Conservation (phyloP, 2,113 vertebrate species). For the Hymenochirus boettgeri region DNA sequence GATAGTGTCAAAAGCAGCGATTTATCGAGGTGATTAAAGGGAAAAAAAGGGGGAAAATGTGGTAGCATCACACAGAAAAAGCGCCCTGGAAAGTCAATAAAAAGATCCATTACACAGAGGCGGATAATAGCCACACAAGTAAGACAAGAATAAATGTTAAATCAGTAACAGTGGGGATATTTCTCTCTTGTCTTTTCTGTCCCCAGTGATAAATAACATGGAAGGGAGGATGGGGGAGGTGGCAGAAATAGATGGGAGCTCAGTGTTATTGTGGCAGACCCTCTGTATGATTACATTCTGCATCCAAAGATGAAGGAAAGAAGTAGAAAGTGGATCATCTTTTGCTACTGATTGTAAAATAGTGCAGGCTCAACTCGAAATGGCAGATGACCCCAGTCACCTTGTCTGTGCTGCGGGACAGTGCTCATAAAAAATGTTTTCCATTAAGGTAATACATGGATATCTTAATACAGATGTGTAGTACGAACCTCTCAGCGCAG, state of each 20-base stretch:
- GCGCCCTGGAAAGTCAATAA: neutral
- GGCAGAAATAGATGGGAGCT: neutral
- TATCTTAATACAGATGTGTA: neutral
- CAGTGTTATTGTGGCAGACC: neutral
- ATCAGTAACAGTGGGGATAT: neutral
- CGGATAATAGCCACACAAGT: neutral
- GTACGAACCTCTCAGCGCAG: neutral
- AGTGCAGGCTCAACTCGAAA: neutral
- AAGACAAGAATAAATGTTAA: neutral
- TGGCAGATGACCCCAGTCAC: conserved; percentile 1
- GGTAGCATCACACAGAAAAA: neutral
- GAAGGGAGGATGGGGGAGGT: neutral
- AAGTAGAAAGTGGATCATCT: conserved; percentile 1
- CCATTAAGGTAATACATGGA: neutral
- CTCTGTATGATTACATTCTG: neutral
- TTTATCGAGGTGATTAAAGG: neutral
- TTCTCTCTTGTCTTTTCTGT: conserved; percentile 17
- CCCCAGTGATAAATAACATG: conserved; percentile 30
- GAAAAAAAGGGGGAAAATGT: neutral
- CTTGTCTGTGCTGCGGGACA: conserved; percentile 4
- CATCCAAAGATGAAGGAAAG: neutral
- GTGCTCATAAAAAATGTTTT: conserved; percentile 3
- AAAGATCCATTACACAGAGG: neutral
- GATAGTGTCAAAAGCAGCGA: neutral
- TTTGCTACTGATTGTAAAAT: conserved; percentile 25